Conservation (phyloP, 2,888 invertebrate species). For the Mythimna pallens region DNA sequence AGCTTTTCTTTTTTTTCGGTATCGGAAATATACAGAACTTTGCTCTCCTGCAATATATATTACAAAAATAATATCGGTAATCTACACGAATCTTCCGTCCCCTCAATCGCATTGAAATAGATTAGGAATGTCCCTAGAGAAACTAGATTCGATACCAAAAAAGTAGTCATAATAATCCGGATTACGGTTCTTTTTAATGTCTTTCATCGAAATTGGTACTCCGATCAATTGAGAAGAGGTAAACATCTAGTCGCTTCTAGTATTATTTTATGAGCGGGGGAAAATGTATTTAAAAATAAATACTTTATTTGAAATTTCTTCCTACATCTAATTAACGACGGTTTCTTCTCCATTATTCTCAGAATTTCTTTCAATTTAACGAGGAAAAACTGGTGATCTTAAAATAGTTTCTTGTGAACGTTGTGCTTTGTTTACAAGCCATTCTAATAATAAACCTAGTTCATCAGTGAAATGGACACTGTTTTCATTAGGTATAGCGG, state of each 20-base stretch:
- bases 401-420: slow-evolving; percentile 15
- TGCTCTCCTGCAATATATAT: slow-evolving; percentile 21
- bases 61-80: slow-evolving; percentile 32
- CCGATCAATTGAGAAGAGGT: slow-evolving; percentile 35
- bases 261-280: slow-evolving; percentile 31
- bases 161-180: slow-evolving; percentile 59
- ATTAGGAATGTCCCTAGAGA: slow-evolving; percentile 52
- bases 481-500: slow-evolving; percentile 52
- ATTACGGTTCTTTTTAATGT: slow-evolving; percentile 46
- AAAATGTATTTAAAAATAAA: slow-evolving; percentile 5
- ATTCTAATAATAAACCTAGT: slow-evolving; percentile 54
- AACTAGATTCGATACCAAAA: slow-evolving; percentile 48
- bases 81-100: slow-evolving; percentile 26
- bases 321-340: slow-evolving; percentile 15
- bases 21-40: not conserved
- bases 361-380: not conserved
- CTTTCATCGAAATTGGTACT: slow-evolving; percentile 32
- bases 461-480: slow-evolving; percentile 32
- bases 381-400: not conserved
- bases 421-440: not conserved
- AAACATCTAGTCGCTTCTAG: slow-evolving; percentile 44
- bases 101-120: slow-evolving; percentile 49
- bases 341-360: slow-evolving; percentile 23
- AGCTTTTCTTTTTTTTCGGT: not conserved
- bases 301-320: slow-evolving; percentile 31